Base-by-base conservation (phyloP, 2,797 vertebrate genomes). In the Poecile montanus region DNA sequence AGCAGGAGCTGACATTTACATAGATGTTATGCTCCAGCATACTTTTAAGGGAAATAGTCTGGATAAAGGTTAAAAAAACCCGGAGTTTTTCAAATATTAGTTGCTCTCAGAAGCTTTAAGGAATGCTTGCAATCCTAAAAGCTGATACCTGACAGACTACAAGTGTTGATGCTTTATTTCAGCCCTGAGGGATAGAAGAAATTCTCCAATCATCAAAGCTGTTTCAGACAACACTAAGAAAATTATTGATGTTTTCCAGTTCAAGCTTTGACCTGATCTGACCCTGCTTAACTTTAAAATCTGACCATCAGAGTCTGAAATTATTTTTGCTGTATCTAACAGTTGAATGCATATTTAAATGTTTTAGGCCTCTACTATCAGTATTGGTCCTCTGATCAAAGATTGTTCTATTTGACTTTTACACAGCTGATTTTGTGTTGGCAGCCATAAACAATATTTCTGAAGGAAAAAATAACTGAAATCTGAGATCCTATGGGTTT, bases 201-300 rank as follows among this genome's bases (percentile, higher is more conserved):
- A 45, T 23, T 60, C 30, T 30, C 7, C 14, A 85, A 45, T 63
- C 71, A 77, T 25, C 3, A 2, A 11, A 60, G n/a, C 45, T 82
- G 57, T 88, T 95, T 95, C 76, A 85, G 82, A 27, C 21, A 82
- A 51, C 57, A 53, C 27, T 54, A 70, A 74, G 68, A 87, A 86
- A 90, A 85, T 84, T 94, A 51, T 58, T 62, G 12, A 71, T 74
- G 47, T 66, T 86, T 87, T 87, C 25, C 81, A 30, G 22, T 77
- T 67, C 44, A 72, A 34, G 56, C 23, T 86, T 84, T 95, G 86
- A 95, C 95, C 94, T 96, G 62, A 80, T 11, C 56, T 85, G 77
- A 96, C 94, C 89, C 36, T 72, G n/a, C 12, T 91, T 94, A 88
- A 78, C 36, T 92, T 92, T 65, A 88, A 95, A 92, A 94, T 86